Evolutionary conservation across 2,888 invertebrate species (phyloP).

Genomic region (Hypsopygia costalis): DNA sequence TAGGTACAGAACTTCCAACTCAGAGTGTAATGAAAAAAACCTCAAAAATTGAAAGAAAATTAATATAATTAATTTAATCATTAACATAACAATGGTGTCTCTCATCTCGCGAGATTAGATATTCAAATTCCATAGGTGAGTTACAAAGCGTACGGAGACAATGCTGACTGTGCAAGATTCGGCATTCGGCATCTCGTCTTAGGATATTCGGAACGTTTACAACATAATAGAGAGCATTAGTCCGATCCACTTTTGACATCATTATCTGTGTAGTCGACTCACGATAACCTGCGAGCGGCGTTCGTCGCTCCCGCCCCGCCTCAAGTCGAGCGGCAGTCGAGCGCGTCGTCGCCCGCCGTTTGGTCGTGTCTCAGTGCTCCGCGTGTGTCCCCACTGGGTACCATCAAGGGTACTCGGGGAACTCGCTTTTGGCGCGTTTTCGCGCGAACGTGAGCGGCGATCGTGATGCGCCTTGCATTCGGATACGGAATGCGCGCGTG

Average conservation of each 20-base stretch:
- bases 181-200: slow-evolving; percentile 28
- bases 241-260: slow-evolving; percentile 80
- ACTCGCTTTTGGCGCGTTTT: slow-evolving; percentile 75
- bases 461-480: slow-evolving; percentile 62
- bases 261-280: slow-evolving; percentile 75
- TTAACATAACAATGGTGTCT: slow-evolving; percentile 39
- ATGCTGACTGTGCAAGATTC: slow-evolving; percentile 46
- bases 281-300: slow-evolving; percentile 76
- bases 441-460: slow-evolving; percentile 51
- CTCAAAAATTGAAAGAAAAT: slow-evolving; percentile 39
- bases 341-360: slow-evolving; percentile 54
- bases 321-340: slow-evolving; percentile 55
- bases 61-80: slow-evolving; percentile 42
- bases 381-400: slow-evolving; percentile 28
- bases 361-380: slow-evolving; percentile 40
- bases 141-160: slow-evolving; percentile 27
- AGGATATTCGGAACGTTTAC: slow-evolving; percentile 62
- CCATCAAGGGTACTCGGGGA: slow-evolving; percentile 46
- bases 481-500: slow-evolving; percentile 65
- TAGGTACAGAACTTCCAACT: too few relatives aligned
- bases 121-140: slow-evolving; percentile 27
- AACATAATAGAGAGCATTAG: slow-evolving; percentile 77
- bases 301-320: slow-evolving; percentile 64
- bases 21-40: too few relatives aligned
- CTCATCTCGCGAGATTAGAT: slow-evolving; percentile 32